Conservation (phyloP, 1,140 invertebrate genomes). For the Brachionus plicatilis region DNA sequence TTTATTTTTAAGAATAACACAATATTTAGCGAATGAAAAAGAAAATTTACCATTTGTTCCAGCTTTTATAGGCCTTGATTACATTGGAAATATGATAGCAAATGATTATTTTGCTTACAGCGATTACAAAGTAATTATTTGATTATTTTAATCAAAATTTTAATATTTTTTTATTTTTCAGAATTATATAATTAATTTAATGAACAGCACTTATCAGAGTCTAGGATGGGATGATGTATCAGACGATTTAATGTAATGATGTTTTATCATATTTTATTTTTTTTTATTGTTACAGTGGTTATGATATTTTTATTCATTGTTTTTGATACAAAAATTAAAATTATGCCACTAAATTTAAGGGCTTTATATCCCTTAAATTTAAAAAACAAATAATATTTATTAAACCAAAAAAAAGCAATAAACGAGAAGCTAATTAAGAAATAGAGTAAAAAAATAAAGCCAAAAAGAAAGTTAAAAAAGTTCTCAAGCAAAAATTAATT, state of each 20-base stretch:
- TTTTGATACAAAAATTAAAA: too few relatives aligned
- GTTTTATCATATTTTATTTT: neutral
- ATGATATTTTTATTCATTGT: neutral
- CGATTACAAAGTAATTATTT: neutral
- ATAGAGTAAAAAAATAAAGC: too few relatives aligned
- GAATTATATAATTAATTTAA: neutral
- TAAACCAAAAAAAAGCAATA: too few relatives aligned
- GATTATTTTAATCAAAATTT: neutral
- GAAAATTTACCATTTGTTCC: constrained; percentile 20
- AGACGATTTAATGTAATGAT: neutral
- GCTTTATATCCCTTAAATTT: too few relatives aligned
- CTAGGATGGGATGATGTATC: neutral
- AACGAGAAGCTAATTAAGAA: too few relatives aligned
- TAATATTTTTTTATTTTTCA: neutral
- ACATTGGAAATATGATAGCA: neutral
- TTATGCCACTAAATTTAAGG: too few relatives aligned
- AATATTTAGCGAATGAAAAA: constrained; percentile 19
- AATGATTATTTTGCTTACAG: neutral
- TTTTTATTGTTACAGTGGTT: neutral
- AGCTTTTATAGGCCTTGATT: constrained; percentile 18
- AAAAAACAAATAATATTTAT: too few relatives aligned
- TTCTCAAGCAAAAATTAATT: too few relatives aligned
- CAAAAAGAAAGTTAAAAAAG: too few relatives aligned
- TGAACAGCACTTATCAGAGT: neutral
- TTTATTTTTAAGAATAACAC: neutral